Conservation (phyloP, 2,888 invertebrate species). For the Eristalis tenax region DNA sequence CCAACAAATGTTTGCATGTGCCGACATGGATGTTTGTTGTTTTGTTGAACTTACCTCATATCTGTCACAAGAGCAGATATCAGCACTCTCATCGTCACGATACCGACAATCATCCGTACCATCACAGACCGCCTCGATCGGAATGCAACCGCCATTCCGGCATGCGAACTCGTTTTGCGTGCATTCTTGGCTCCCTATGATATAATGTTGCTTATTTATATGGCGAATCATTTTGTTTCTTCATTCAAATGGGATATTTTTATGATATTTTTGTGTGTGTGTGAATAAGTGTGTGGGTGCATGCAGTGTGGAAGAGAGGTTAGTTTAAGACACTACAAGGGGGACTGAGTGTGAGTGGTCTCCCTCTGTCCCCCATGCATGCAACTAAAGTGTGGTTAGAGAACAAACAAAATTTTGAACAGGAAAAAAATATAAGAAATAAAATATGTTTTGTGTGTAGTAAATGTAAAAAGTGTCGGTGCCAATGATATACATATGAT, state of each 20-base stretch:
- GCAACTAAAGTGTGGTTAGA: constrained; percentile 22
- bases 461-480: constrained; percentile 15
- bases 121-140: constrained; percentile 90
- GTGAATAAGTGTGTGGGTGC: constrained; percentile 22
- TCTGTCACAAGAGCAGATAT: constrained; percentile 77
- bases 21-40: neutral
- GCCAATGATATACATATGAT: constrained; percentile 45
- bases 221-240: neutral
- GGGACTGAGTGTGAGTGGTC: neutral
- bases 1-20: constrained; percentile 46
- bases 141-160: constrained; percentile 85
- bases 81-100: constrained; percentile 87
- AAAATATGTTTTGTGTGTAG: constrained; percentile 4
- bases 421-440: constrained; percentile 11
- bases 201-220: constrained; percentile 58
- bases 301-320: constrained; percentile 5
- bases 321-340: constrained; percentile 6
- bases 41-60: constrained; percentile 79
- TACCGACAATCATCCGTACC: constrained; percentile 89
- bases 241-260: constrained; percentile 17
- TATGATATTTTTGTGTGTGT: neutral
- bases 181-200: constrained; percentile 60
- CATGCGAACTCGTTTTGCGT: constrained; percentile 83
- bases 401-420: constrained; percentile 22
- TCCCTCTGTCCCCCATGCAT: neutral